phyloP scores from a whole-genome alignment of 2,797 vertebrate genomes.

The Characodon lateralis region DNA sequence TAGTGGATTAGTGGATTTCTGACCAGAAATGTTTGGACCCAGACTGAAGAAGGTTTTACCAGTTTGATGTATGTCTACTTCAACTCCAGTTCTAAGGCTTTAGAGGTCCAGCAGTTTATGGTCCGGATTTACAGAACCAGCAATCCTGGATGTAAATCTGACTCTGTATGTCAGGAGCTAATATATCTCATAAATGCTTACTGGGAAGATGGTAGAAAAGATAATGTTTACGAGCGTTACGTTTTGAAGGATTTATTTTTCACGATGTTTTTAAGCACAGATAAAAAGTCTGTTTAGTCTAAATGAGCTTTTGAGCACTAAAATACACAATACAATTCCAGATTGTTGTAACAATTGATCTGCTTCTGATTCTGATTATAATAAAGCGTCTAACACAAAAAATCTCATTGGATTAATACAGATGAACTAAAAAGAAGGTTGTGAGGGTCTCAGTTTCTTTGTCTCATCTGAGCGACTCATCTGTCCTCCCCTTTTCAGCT shows the following conservation, averaged over 20 bases:
- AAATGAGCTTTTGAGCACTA: too few species aligned
- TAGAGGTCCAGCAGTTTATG: not conserved
- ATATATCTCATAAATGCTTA: not conserved
- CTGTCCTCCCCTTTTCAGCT: conserved; percentile 2
- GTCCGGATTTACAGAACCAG: not conserved
- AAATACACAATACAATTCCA: too few species aligned
- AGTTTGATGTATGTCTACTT: too few species aligned
- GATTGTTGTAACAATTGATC: not conserved
- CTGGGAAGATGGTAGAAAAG: too few species aligned
- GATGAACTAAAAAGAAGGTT: not conserved
- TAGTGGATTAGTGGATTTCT: not conserved
- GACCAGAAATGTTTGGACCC: not conserved
- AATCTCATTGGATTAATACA: not conserved
- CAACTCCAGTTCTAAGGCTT: not conserved
- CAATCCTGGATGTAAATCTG: not conserved
- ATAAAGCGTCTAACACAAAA: not conserved
- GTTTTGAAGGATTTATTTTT: not conserved
- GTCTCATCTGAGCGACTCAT: not conserved
- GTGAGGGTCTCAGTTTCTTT: not conserved
- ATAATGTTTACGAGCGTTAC: not conserved
- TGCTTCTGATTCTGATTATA: not conserved
- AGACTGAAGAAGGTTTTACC: not conserved
- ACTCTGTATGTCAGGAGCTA: not conserved
- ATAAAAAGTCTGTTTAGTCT: too few species aligned
- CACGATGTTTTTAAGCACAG: too few species aligned